These are phyloP conservation scores for Gambelia wislizenii DNA, from an alignment of 2,797 vertebrate genomes.

Conservation along the genomic window DNA sequence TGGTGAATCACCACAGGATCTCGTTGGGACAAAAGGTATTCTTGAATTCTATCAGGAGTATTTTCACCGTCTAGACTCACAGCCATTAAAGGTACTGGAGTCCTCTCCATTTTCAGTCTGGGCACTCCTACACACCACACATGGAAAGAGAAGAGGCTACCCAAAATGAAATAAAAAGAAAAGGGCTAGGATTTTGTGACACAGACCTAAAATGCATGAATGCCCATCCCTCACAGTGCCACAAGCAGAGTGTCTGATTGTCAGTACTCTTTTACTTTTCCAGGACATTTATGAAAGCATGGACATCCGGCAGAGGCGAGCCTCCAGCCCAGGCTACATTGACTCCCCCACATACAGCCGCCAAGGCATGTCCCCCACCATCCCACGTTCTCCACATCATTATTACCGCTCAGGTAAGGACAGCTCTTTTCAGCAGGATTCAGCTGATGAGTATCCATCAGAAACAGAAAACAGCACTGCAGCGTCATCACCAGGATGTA, in stretches of 20 bases:
- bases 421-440: background rate
- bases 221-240: too few relatives aligned
- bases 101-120: too few relatives aligned
- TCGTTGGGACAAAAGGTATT: too few relatives aligned
- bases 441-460: background rate
- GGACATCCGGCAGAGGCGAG: conserved; percentile 88
- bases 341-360: conserved; percentile 91
- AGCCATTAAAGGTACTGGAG: too few relatives aligned
- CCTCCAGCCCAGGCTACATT: conserved; percentile 93
- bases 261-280: conserved; percentile 6
- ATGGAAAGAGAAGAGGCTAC: background rate
- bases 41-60: too few relatives aligned
- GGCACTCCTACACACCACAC: background rate
- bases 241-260: background rate
- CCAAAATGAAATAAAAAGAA: background rate
- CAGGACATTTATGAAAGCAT: conserved; percentile 93
- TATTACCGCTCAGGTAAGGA: conserved; percentile 91
- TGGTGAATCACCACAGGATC: too few relatives aligned
- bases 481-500: background rate
- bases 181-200: background rate
- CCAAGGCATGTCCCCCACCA: conserved; percentile 92
- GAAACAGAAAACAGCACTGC: background rate
- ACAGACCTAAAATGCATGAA: background rate
- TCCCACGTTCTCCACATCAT: conserved; percentile 91
- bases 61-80: too few relatives aligned